Percentiles rank a stretch among this genome's conserved stretches.
Evolutionary conservation across 1,140 invertebrate genomes (phyloP).

Genomic region (Homarus americanus): DNA sequence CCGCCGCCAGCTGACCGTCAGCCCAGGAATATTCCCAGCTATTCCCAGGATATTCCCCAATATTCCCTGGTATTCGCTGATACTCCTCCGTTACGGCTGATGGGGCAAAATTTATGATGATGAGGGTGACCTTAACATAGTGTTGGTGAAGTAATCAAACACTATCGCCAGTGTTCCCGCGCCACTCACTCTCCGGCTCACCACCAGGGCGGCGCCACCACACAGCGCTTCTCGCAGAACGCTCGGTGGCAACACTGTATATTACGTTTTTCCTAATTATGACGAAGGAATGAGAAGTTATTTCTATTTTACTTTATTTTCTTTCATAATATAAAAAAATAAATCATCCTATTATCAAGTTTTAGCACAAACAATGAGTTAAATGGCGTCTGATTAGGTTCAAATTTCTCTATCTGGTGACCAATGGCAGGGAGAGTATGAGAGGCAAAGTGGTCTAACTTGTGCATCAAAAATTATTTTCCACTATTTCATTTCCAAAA

Average conservation of each 20-base stretch:
- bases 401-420: slow-evolving; percentile 18
- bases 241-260: background rate
- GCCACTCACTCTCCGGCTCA: background rate
- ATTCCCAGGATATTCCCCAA: background rate
- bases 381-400: background rate
- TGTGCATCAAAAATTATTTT: slow-evolving; percentile 64
- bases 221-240: background rate
- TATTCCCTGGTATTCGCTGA: background rate
- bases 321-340: background rate
- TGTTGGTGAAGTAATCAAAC: slow-evolving; percentile 37
- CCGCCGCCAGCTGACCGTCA: background rate
- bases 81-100: slow-evolving; percentile 13
- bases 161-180: slow-evolving; percentile 34
- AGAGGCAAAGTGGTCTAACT: slow-evolving; percentile 68
- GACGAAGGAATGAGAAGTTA: background rate
- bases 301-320: background rate
- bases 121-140: slow-evolving; percentile 35
- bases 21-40: background rate
- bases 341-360: background rate
- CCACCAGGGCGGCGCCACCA: slow-evolving; percentile 68
- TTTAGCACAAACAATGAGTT: background rate
- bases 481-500: slow-evolving; percentile 52
- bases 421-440: slow-evolving; percentile 27
- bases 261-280: slow-evolving; percentile 31
- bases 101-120: slow-evolving; percentile 53